Conservation (phyloP, 1,140 invertebrate genomes). For the Vanessa tameamea region DNA sequence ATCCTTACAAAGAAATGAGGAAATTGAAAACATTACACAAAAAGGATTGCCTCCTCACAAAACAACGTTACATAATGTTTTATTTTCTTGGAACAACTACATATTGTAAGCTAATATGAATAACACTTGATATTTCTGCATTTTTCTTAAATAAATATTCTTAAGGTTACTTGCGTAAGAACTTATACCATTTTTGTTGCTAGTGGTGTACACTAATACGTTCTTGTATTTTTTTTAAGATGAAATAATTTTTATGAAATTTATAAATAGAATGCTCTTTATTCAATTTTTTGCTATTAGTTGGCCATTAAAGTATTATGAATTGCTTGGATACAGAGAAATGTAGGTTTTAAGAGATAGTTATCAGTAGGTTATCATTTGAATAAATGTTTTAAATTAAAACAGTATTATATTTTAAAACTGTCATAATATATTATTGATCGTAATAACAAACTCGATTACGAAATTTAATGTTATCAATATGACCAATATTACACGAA, state of each 20-base stretch:
- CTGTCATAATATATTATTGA: neutral
- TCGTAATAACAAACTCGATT: conserved; percentile 14
- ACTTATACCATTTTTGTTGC: neutral
- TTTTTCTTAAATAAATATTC: conserved; percentile 2
- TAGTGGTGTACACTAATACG: neutral
- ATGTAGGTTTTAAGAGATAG: too few relatives aligned
- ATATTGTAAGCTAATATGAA: conserved; percentile 1
- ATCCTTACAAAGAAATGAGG: too few relatives aligned
- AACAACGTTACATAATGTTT: too few relatives aligned
- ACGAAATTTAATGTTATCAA: conserved; percentile 16
- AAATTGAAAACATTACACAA: conserved; percentile 10
- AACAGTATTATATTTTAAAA: neutral
- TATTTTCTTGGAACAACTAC: neutral
- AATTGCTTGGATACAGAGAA: too few relatives aligned
- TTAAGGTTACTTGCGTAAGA: neutral
- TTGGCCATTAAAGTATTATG: too few relatives aligned
- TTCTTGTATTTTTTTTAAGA: too few relatives aligned
- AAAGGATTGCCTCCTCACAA: too few relatives aligned
- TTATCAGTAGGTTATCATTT: neutral
- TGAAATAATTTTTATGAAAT: too few relatives aligned
- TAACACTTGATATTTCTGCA: neutral
- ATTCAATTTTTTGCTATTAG: too few relatives aligned
- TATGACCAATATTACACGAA: conserved; percentile 5
- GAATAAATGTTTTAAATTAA: neutral
- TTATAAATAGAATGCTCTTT: too few relatives aligned